Evolutionary conservation across 2,113 vertebrate species (phyloP).

Genomic region (Podarcis raffonei): DNA sequence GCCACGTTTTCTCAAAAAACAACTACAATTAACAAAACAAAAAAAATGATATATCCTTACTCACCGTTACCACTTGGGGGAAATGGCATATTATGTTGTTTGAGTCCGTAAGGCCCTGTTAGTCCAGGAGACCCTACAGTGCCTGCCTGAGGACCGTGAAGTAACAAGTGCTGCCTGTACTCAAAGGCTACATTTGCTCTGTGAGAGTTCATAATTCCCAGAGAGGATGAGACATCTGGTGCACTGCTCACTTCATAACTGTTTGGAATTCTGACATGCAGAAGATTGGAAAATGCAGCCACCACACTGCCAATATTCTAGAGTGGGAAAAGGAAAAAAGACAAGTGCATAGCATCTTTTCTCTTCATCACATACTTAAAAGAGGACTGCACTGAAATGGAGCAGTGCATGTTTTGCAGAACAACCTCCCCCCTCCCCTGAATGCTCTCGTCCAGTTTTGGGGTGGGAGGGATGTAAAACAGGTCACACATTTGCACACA

Average conservation of each 20-base stretch:
- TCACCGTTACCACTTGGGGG: slow-evolving; percentile 85
- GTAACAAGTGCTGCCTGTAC: slow-evolving; percentile 76
- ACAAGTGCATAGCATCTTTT: background rate
- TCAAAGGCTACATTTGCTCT: slow-evolving; percentile 75
- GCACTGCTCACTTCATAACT: slow-evolving; percentile 89
- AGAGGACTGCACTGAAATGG: background rate
- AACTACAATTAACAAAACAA: accelerated
- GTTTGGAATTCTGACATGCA: slow-evolving; percentile 84
- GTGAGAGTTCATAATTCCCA: slow-evolving; percentile 80
- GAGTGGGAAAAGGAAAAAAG: slow-evolving; percentile 38
- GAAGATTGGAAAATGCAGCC: slow-evolving; percentile 88
- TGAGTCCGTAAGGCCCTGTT: slow-evolving; percentile 77
- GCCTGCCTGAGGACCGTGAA: slow-evolving; percentile 76
- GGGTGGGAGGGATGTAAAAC: background rate
- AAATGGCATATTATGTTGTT: slow-evolving; percentile 80
- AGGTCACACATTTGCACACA: background rate
- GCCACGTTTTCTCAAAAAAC: background rate
- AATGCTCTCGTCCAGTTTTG: no score
- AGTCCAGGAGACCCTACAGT: slow-evolving; percentile 72
- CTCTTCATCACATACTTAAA: background rate
- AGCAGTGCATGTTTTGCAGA: background rate
- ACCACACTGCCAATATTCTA: slow-evolving; percentile 90
- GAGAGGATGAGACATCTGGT: slow-evolving; percentile 74
- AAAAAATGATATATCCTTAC: slow-evolving; percentile 20
- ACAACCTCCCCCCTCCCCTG: no score